Conservation (phyloP, 2,888 invertebrate species). For the Limnephilus auricula region DNA sequence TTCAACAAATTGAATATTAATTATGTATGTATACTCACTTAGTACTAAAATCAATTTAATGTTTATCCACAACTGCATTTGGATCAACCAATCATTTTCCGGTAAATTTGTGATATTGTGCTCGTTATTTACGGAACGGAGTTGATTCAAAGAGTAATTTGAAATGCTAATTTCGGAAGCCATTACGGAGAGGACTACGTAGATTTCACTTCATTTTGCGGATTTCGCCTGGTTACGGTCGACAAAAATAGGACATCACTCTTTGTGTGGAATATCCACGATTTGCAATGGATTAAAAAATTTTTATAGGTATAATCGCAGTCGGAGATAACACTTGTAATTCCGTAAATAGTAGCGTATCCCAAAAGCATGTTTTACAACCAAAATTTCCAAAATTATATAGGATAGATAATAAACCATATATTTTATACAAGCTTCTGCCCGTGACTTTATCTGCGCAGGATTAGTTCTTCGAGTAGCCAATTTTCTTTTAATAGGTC, state of each 20-base stretch:
- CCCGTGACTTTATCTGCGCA: no score
- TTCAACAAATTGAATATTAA: no score
- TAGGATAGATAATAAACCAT: no score
- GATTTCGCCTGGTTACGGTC: not conserved
- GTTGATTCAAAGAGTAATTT: slow-evolving; percentile 33
- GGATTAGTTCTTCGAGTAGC: no score
- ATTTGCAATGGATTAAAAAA: not conserved
- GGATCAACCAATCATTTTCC: not conserved
- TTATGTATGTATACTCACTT: no score
- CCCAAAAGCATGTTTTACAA: no score
- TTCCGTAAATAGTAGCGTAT: no score
- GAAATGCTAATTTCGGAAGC: slow-evolving; percentile 36
- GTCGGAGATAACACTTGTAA: no score
- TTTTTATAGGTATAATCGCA: not conserved
- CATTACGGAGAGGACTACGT: not conserved
- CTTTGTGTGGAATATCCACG: not conserved
- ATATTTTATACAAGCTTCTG: no score
- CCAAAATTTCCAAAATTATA: no score
- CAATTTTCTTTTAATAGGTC: no score
- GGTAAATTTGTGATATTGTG: slow-evolving; percentile 5
- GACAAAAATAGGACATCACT: not conserved
- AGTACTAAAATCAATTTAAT: not conserved
- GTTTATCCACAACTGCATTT: not conserved
- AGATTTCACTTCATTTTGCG: slow-evolving; percentile 2
- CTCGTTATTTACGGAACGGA: slow-evolving; percentile 10